Percentiles rank a stretch among this genome's conserved stretches.
Conservation (phyloP, 2,113 vertebrate species). For the Tachuris rubrigastra region DNA sequence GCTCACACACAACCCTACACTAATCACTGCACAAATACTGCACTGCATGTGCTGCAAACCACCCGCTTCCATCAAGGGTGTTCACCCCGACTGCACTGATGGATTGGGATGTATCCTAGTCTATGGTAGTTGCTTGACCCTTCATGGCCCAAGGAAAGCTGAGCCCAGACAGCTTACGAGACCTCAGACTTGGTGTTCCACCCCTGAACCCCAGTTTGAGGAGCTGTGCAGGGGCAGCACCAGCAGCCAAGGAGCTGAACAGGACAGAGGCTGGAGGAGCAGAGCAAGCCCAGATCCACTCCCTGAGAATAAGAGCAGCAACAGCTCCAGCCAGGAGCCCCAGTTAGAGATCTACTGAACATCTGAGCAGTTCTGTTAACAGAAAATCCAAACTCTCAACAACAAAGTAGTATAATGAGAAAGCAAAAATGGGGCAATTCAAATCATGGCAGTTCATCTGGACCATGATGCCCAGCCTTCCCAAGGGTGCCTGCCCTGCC, state of each 20-base stretch:
- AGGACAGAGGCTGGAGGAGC: neutral
- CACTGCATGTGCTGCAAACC: neutral
- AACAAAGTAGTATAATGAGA: neutral
- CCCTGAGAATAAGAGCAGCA: neutral
- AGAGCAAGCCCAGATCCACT: neutral
- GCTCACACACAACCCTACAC: neutral
- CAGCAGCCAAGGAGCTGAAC: neutral
- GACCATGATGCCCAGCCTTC: neutral
- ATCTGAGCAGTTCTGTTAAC: neutral
- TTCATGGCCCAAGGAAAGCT: neutral
- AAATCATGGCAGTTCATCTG: neutral
- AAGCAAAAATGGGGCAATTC: neutral
- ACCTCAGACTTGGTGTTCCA: neutral
- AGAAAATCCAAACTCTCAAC: conserved; percentile 14
- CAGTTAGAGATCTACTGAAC: neutral
- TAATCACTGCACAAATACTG: neutral
- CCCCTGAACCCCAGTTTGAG: neutral
- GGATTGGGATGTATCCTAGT: neutral
- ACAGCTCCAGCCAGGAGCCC: conserved; percentile 28
- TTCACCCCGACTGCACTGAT: neutral
- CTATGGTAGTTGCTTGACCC: neutral
- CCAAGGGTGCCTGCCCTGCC: neutral
- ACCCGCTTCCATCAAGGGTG: neutral
- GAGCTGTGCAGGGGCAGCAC: neutral
- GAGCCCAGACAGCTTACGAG: neutral